Conservation (phyloP, 2,888 invertebrate species). For the Ochlodes sylvanus region DNA sequence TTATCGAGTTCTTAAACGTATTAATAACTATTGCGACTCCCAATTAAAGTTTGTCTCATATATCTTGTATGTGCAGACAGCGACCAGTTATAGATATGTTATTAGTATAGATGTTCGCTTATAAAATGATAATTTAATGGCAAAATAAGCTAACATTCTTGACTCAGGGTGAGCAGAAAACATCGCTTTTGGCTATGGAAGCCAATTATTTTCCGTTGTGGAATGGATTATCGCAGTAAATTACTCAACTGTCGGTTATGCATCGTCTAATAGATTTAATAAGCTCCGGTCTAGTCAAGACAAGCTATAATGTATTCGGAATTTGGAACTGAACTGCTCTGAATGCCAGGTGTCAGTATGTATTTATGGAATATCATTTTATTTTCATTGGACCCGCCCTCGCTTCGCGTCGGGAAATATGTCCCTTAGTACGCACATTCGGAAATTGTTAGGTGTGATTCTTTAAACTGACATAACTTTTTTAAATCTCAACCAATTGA, state of each 20-base stretch:
- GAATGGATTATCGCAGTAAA: conserved; percentile 63
- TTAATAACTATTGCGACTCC: too few species aligned
- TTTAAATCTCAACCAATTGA: too few species aligned
- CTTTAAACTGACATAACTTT: too few species aligned
- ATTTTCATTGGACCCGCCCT: too few species aligned
- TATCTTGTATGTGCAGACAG: too few species aligned
- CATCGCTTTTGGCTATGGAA: conserved; percentile 66
- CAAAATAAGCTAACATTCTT: conserved; percentile 71
- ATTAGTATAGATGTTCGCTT: too few species aligned
- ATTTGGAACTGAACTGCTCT: conserved; percentile 19
- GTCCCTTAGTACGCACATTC: too few species aligned
- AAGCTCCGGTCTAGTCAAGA: conserved; percentile 44
- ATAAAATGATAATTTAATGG: conserved; percentile 54
- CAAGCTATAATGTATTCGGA: conserved; percentile 31
- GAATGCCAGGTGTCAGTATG: neutral
- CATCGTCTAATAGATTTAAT: conserved; percentile 69
- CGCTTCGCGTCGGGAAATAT: too few species aligned
- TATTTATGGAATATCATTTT: neutral
- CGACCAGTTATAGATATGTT: too few species aligned
- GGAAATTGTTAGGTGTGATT: too few species aligned
- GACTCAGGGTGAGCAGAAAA: conserved; percentile 60
- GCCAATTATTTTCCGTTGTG: conserved; percentile 70
- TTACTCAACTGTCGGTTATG: conserved; percentile 64
- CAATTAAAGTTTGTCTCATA: too few species aligned
- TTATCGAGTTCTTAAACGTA: too few species aligned